Evolutionary conservation across 2,888 invertebrate species (phyloP), one percentile per base, ranked within the genome.

Genomic region (Opisthograptis luteolata): DNA sequence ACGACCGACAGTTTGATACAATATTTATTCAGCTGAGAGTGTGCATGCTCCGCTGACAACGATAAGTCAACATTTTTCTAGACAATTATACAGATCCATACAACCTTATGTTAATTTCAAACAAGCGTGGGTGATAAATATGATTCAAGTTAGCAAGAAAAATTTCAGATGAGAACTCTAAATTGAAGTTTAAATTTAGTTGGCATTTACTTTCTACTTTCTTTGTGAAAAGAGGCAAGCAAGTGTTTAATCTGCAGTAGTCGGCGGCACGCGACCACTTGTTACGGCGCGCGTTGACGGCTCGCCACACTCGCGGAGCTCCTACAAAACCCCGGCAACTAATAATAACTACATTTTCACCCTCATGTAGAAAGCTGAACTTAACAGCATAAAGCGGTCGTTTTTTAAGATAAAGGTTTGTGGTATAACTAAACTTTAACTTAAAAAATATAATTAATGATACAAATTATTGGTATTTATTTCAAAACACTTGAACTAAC

Each of bases 191-290:
- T 5, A 34, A 45, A 17, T 25, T 27, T 5, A 35, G 28, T 35
- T 32, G 30, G 24, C 17, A 37, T 58, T 63, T 35, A 61, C 55
- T 60, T 50, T 55, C 17, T 49, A 28, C 20, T 22, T 32, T 25
- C 15, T 8, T 12, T 14, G 32, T 10, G 22, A 64, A 62, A 61
- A 65, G 51, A 54, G 60, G 52, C 58, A 49, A 60, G 59, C 55
- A 45, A 64, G 60, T 58, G 58, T 62, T 63, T 68, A 60, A 68
- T 62, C 55, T 60, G 49, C 54, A 52, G 27, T 35, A 49, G 30
- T 47, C 37, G 54, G 47, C 12, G 30, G 58, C 81, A 80, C 77
- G 78, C 81, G 70, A 79, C 81, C 81, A 81, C 81, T 80, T 81
- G 80, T 80, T 80, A 77, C 69, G 24, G 56, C 39, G 34, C 15